Conservation (phyloP, 64 coral and sea anemone species). For the Pocillopora damicornis region DNA sequence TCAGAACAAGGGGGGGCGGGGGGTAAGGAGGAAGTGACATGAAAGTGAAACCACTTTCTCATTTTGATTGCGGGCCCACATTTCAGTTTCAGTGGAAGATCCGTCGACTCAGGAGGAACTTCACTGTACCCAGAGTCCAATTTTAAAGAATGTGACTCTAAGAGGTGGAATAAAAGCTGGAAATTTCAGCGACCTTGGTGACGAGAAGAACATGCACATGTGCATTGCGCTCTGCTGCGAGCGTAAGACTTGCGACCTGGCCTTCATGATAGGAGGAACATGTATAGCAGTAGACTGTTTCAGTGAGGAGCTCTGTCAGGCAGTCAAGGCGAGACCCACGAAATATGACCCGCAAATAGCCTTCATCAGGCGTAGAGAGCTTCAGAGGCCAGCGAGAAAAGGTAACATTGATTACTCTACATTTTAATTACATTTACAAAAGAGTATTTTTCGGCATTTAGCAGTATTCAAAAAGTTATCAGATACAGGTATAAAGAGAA, state of each 20-base stretch:
- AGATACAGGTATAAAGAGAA: too few relatives aligned
- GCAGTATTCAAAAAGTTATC: too few relatives aligned
- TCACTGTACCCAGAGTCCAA: slow-evolving; percentile 91
- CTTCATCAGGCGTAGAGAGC: slow-evolving; percentile 74
- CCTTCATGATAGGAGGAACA: slow-evolving; percentile 86
- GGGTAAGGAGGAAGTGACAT: too few relatives aligned
- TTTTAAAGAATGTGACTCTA: slow-evolving; percentile 83
- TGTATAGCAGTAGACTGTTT: slow-evolving; percentile 94
- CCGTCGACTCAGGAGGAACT: slow-evolving; percentile 86
- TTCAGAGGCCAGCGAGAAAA: slow-evolving; percentile 64
- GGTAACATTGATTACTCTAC: slow-evolving; percentile 5
- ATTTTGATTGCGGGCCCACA: background rate
- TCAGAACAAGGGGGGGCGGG: too few relatives aligned
- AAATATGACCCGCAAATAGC: slow-evolving; percentile 77
- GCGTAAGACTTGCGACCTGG: slow-evolving; percentile 83
- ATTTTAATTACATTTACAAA: too few relatives aligned
- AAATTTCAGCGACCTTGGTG: slow-evolving; percentile 81
- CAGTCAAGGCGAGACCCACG: slow-evolving; percentile 75
- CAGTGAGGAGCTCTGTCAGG: slow-evolving; percentile 87
- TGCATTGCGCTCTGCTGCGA: slow-evolving; percentile 93
- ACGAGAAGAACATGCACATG: slow-evolving; percentile 92
- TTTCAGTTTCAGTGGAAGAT: slow-evolving; percentile 53
- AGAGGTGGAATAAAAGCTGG: slow-evolving; percentile 92
- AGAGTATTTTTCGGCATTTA: too few relatives aligned
- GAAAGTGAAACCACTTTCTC: too few relatives aligned